Percentiles rank a stretch among this genome's conserved stretches.
These are phyloP conservation scores for Sclerurus mexicanus DNA, from an alignment of 2,113 vertebrate genomes.

Conservation along the genomic window DNA sequence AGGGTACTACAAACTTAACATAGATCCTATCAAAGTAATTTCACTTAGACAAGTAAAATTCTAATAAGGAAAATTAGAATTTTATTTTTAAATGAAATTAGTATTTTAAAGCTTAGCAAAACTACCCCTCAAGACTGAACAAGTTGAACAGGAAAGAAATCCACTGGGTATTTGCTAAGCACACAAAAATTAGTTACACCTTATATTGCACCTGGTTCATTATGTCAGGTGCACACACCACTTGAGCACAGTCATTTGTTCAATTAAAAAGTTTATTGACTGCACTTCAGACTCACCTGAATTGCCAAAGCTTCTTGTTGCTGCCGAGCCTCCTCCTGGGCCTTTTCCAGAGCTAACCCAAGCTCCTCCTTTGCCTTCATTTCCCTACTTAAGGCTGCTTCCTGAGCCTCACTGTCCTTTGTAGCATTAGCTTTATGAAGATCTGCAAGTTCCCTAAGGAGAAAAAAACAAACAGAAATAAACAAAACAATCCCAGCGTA, in stretches of 20 bases:
- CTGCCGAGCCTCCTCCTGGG: slow-evolving; percentile 86
- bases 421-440: slow-evolving; percentile 92
- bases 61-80: no score
- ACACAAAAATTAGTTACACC: neutral
- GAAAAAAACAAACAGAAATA: neutral
- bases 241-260: accelerated
- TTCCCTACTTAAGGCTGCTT: slow-evolving; percentile 86
- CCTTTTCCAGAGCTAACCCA: slow-evolving; percentile 84
- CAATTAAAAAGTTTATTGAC: neutral
- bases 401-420: slow-evolving; percentile 90
- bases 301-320: slow-evolving; percentile 90
- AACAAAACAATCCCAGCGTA: neutral
- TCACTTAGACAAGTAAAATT: neutral
- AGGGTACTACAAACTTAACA: neutral
- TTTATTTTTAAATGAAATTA: neutral
- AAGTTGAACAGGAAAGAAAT: neutral
- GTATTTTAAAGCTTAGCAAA: neutral
- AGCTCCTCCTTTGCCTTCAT: slow-evolving; percentile 90
- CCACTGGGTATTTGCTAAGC: neutral
- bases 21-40: neutral
- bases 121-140: neutral
- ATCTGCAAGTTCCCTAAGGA: slow-evolving; percentile 89
- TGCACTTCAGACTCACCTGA: slow-evolving; percentile 75
- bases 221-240: neutral
- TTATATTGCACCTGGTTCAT: neutral